These are phyloP conservation scores for Sphaeramia orbicularis DNA, from an alignment of 2,797 vertebrate genomes.

Conservation along the genomic window DNA sequence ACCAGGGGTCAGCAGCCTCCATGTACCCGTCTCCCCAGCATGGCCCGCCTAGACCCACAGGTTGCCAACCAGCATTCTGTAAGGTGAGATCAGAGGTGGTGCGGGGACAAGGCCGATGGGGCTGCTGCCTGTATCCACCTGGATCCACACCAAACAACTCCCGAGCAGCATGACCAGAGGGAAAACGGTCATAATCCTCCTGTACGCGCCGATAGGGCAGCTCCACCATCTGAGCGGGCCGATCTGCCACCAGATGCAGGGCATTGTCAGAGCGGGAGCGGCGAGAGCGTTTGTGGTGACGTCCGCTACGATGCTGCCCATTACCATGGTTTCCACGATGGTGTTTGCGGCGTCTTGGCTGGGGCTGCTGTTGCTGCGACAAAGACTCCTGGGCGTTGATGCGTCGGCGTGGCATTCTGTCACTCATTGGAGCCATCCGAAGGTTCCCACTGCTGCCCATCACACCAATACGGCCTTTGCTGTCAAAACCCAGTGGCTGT, in stretches of 20 bases:
- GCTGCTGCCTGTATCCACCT: conserved; percentile 87
- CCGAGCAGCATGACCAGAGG: conserved; percentile 87
- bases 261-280: conserved; percentile 97
- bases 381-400: conserved; percentile 84
- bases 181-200: conserved; percentile 92
- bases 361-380: conserved; percentile 72
- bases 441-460: conserved; percentile 87
- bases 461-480: conserved; percentile 83
- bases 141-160: conserved; percentile 85
- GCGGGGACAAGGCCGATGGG: conserved; percentile 92
- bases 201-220: conserved; percentile 88
- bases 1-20: conserved; percentile 85
- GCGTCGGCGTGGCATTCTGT: conserved; percentile 88
- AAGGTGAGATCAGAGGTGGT: conserved; percentile 96
- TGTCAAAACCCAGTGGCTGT: conserved; percentile 91
- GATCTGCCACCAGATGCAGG: conserved; percentile 93
- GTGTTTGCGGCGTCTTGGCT: conserved; percentile 77
- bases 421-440: conserved; percentile 89
- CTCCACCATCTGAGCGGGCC: conserved; percentile 88
- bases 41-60: conserved; percentile 64
- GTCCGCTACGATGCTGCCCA: conserved; percentile 84
- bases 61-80: conserved; percentile 93
- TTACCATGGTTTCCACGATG: conserved; percentile 74
- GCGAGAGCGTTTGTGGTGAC: conserved; percentile 90
- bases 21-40: conserved; percentile 73